These are phyloP conservation scores for Bradynema listronoti DNA, from an alignment of 1,140 invertebrate genomes.

Conservation along the genomic window DNA sequence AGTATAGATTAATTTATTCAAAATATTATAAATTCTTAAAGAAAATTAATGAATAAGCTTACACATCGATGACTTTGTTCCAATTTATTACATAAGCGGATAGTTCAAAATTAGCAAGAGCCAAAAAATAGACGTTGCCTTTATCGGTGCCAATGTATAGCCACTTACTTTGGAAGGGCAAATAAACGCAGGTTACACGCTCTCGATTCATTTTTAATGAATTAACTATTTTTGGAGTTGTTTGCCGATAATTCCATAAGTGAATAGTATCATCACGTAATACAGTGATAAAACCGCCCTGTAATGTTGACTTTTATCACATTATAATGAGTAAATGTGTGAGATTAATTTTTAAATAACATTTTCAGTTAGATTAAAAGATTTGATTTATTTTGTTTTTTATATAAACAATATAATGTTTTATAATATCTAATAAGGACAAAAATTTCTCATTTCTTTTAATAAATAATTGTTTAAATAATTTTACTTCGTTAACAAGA, in stretches of 20 bases:
- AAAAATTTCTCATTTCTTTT: no score
- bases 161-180: slow-evolving; percentile 96
- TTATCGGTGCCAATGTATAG: slow-evolving; percentile 92
- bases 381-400: no score
- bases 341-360: no score
- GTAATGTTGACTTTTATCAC: no score
- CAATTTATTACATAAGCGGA: slow-evolving; percentile 99
- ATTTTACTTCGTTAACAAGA: slow-evolving; percentile 75
- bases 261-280: slow-evolving; percentile 89
- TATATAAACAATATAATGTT: no score
- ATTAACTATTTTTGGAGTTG: slow-evolving; percentile 61
- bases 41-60: no score
- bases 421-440: no score
- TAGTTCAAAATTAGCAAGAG: slow-evolving; percentile 86
- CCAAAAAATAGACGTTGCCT: slow-evolving; percentile 93
- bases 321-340: no score
- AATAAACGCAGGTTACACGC: slow-evolving; percentile 82
- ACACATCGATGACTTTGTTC: slow-evolving; percentile 99
- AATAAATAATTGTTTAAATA: slow-evolving; percentile 18
- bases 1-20: no score
- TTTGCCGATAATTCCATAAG: slow-evolving; percentile 93
- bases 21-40: no score
- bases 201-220: slow-evolving; percentile 52
- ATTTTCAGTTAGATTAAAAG: no score
- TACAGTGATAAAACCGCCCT: slow-evolving; percentile 81